Evolutionary conservation across 2,113 vertebrate species (phyloP).

Genomic region (Microcebus ravelobensis): DNA sequence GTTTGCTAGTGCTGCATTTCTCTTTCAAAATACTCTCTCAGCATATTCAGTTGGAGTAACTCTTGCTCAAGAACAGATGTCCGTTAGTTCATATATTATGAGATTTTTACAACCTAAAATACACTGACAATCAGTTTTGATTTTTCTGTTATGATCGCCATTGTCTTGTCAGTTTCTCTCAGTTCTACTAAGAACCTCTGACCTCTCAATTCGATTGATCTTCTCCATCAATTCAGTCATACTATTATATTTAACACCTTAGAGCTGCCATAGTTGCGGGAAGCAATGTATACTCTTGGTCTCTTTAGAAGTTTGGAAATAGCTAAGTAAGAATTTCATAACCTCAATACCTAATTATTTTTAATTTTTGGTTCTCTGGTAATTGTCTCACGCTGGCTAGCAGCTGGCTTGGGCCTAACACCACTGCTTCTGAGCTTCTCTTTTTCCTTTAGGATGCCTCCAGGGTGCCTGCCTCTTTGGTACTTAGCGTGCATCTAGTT

Average conservation of each 20-base stretch:
- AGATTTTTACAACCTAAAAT: slow-evolving; percentile 8
- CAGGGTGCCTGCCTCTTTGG: neutral
- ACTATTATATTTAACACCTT: neutral
- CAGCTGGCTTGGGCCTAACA: neutral
- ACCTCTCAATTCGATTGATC: neutral
- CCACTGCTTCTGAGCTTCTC: neutral
- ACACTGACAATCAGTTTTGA: neutral
- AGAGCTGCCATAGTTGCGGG: neutral
- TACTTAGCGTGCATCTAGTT: neutral
- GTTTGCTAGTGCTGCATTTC: neutral
- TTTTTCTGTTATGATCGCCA: neutral
- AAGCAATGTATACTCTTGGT: neutral
- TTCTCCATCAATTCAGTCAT: neutral
- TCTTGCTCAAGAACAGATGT: slow-evolving; percentile 32
- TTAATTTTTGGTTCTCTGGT: neutral
- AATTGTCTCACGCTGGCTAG: neutral
- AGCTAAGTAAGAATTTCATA: neutral
- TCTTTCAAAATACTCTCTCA: slow-evolving; percentile 34
- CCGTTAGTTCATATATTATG: neutral
- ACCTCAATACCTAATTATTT: neutral
- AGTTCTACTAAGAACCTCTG: neutral
- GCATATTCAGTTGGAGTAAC: neutral
- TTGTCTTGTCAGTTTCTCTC: neutral
- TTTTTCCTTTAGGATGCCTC: neutral
- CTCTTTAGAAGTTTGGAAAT: neutral